A percentile compares a stretch with the other conserved stretches of the same genome.
Evolutionary conservation across 2,888 invertebrate species (phyloP).

Genomic region (Thymelicus acteon): DNA sequence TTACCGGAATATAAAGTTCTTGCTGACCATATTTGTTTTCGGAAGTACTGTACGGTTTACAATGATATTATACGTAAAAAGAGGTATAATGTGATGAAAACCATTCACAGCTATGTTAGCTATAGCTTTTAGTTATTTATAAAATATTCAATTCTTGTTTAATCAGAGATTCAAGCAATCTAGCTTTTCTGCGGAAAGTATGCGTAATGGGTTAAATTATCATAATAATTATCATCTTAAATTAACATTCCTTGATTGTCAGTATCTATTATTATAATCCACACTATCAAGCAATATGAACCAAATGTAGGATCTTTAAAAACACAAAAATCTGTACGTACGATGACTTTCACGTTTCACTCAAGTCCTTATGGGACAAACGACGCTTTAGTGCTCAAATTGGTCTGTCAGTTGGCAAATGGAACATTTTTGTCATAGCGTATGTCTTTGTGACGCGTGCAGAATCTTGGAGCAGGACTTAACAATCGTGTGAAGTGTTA

Average conservation of each 20-base stretch:
- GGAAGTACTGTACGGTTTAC: background rate
- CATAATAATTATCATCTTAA: no score
- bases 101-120: no score
- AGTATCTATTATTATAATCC: no score
- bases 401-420: slow-evolving; percentile 26
- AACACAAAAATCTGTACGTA: slow-evolving; percentile 4
- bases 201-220: no score
- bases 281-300: no score
- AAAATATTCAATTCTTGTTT: no score
- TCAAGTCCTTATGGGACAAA: slow-evolving; percentile 30
- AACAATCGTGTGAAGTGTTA: background rate
- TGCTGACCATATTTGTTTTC: background rate
- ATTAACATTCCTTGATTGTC: no score
- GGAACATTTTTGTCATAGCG: slow-evolving; percentile 23
- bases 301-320: background rate
- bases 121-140: no score
- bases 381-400: slow-evolving; percentile 22
- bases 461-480: background rate
- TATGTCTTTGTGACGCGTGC: slow-evolving; percentile 20
- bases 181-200: no score
- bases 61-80: no score
- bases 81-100: no score
- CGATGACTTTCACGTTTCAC: slow-evolving; percentile 14
- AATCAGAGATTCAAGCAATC: no score
- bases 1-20: background rate